phyloP scores from a whole-genome alignment of 1,140 invertebrate species.

The Anastrepha ludens region DNA sequence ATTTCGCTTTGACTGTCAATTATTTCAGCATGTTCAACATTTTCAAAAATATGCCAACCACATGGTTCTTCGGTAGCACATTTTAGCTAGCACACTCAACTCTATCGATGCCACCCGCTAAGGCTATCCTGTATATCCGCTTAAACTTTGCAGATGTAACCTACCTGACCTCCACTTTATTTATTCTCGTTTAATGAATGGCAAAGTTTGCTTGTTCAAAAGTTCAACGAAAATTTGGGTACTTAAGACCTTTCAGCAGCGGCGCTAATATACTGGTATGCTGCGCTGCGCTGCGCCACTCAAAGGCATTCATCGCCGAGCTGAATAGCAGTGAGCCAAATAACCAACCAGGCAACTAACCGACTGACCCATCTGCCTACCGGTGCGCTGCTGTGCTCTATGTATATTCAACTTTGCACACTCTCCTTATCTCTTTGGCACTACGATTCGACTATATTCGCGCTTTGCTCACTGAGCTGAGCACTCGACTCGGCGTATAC shows the following conservation, averaged over 20 bases:
- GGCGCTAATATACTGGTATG: not conserved
- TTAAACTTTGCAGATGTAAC: not conserved
- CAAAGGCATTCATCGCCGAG: not conserved
- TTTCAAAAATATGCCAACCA: not conserved
- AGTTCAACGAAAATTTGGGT: slow-evolving; percentile 27
- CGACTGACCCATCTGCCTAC: not conserved
- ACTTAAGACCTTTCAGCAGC: not conserved
- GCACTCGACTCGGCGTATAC: slow-evolving; percentile 23
- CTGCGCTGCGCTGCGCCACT: not conserved
- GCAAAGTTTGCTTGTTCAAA: slow-evolving; percentile 4
- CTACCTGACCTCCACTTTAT: not conserved
- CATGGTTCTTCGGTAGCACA: not conserved
- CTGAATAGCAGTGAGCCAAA: not conserved
- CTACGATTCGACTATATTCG: not conserved
- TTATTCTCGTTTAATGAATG: slow-evolving; percentile 17
- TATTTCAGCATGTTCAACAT: not conserved
- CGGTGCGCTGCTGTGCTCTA: not conserved
- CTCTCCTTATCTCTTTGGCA: slow-evolving; percentile 12
- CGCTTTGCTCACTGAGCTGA: not conserved
- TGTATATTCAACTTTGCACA: not conserved
- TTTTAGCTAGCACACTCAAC: not conserved
- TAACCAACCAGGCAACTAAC: not conserved
- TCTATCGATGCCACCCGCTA: not conserved
- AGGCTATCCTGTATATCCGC: not conserved
- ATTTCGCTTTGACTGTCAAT: not conserved